Evolutionary conservation across 2,797 vertebrate genomes (phyloP), one percentile per base, ranked within the genome.

Genomic region (Ceyx erithaca): DNA sequence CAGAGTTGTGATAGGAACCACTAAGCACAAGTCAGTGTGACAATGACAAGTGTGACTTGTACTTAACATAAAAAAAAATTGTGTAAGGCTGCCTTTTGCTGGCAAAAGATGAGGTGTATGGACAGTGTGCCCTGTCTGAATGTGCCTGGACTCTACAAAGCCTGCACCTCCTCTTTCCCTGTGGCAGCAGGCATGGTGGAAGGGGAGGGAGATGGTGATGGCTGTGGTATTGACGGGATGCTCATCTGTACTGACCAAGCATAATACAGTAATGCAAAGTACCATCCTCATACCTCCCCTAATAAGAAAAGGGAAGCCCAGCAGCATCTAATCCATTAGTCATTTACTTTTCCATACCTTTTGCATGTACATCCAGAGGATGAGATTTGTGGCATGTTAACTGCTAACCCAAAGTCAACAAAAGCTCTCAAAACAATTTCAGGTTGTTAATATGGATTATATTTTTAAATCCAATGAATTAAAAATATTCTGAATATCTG

Each of bases 1-100:
- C 48, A 78, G 40, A 28, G 67, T 30, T 78, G 52, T 40, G 72
- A 16, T 35, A 48, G 51, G 17, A 49, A 12, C 10, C 62, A 80
- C 0, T 51, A 68, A 68, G 58, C 31, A 40, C 52, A 37, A 30
- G 57, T 25, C n/a, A 52, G 9, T 0, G 0, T 61, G 33, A 51
- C 45, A 28, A 6, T 52, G 35, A n/a, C 15, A 54, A 6, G 1
- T 67, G n/a, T 43, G 28, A 73, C 57, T 93, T 84, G 37, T 37
- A 4, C 12, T 54, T 91, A 33, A 67, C 11, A 12, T 16, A 69
- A 28, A 48, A 28, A 48, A 46, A 87, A 55, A 4, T 12, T 30
- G 4, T 84, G 45, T 8, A 11, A 79, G 40, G 45, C 30, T 1
- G 0, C 1, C 28, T 62, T 83, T 62, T 72, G 35, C 63, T 79